phyloP scores from a whole-genome alignment of 2,888 invertebrate species.

The Brachyptera risi region DNA sequence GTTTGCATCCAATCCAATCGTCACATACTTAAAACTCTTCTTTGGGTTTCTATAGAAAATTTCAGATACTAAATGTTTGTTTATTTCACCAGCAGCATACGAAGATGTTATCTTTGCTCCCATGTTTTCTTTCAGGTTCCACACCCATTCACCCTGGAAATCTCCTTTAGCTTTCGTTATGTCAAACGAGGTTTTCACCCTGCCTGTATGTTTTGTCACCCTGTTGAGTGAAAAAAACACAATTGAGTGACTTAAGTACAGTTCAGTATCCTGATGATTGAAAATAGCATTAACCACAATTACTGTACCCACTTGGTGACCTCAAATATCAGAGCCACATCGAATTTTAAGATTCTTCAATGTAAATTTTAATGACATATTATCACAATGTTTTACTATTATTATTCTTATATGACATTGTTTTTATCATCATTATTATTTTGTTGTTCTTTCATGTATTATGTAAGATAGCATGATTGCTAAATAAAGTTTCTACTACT shows the following conservation, averaged over 20 bases:
- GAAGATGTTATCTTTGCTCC: constrained; percentile 47
- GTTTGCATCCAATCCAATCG: constrained; percentile 52
- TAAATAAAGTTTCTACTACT: too few species aligned
- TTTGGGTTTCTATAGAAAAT: constrained; percentile 54
- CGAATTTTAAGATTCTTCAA: too few species aligned
- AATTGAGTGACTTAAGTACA: too few species aligned
- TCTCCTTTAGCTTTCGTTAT: constrained; percentile 47
- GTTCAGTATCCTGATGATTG: background rate
- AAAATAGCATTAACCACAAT: too few species aligned
- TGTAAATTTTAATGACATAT: too few species aligned
- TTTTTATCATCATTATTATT: too few species aligned
- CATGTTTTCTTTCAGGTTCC: constrained; percentile 52
- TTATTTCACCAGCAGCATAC: constrained; percentile 43
- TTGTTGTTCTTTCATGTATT: too few species aligned
- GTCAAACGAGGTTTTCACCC: constrained; percentile 44
- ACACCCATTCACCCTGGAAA: constrained; percentile 50
- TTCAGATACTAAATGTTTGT: constrained; percentile 46
- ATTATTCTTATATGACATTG: too few species aligned
- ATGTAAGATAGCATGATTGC: too few species aligned
- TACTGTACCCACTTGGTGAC: too few species aligned
- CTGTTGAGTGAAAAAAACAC: constrained; percentile 31
- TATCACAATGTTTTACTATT: too few species aligned
- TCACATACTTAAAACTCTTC: constrained; percentile 48
- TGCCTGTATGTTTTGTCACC: constrained; percentile 36
- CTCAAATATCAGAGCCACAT: too few species aligned